Percentiles rank a stretch among this genome's conserved stretches.
Conservation (phyloP, 2,113 vertebrate species). For the Gallinago paraguaiae region DNA sequence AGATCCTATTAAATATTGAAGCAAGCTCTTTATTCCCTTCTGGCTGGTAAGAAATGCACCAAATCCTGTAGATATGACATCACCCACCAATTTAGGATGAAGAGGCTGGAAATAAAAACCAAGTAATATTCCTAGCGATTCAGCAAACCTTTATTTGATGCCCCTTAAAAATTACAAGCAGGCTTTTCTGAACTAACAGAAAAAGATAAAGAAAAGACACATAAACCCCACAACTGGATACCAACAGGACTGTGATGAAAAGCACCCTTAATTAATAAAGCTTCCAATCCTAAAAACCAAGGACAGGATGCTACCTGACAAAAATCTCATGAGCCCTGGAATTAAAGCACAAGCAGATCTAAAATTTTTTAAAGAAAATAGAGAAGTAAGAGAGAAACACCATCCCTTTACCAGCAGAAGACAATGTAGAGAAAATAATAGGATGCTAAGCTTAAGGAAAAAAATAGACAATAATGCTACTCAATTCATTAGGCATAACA, state of each 20-base stretch:
- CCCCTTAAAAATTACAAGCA: not conserved
- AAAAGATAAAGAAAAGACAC: not conserved
- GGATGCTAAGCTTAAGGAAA: not conserved
- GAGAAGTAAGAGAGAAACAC: not conserved
- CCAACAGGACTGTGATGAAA: not conserved
- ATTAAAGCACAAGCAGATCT: not conserved
- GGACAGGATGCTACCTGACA: not conserved
- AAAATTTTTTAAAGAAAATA: not conserved
- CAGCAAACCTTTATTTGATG: not conserved
- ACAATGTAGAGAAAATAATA: not conserved
- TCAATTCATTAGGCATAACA: not conserved
- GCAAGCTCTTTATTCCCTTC: not conserved
- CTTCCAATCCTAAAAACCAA: not conserved
- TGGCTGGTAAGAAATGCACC: not conserved
- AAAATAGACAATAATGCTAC: not conserved
- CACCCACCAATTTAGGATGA: not conserved
- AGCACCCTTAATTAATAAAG: not conserved
- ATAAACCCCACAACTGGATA: not conserved
- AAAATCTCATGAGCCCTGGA: slow-evolving; percentile 2
- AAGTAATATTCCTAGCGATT: not conserved
- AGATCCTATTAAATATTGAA: slow-evolving; percentile 25
- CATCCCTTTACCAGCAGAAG: not conserved
- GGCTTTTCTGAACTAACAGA: not conserved
- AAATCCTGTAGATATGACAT: not conserved
- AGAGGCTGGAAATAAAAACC: not conserved